Evolutionary conservation across 1,140 invertebrate species (phyloP).

Genomic region (Drosophila bifasciata): DNA sequence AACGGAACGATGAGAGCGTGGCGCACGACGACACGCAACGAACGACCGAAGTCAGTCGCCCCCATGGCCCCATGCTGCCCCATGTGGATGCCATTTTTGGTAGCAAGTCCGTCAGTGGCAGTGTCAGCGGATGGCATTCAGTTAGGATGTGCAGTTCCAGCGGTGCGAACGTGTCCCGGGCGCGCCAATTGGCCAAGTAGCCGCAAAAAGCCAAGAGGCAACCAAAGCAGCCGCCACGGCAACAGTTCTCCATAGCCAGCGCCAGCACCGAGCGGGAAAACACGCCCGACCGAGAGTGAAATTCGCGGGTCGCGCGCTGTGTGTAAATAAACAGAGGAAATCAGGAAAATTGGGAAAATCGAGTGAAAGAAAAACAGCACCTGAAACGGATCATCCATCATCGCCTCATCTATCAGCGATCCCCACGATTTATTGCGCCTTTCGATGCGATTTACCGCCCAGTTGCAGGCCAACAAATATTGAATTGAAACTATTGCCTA

Average conservation of each 20-base stretch:
- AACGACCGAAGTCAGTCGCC: constrained; percentile 18
- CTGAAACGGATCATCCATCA: no score
- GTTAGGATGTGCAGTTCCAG: constrained; percentile 83
- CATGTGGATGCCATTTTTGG: constrained; percentile 59
- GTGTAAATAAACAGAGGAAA: constrained; percentile 62
- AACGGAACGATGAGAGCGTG: not conserved
- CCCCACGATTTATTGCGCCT: constrained; percentile 22
- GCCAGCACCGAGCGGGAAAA: constrained; percentile 9
- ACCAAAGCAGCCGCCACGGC: constrained; percentile 36
- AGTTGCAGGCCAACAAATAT: constrained; percentile 21
- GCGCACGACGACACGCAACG: constrained; percentile 18
- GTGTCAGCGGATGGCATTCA: constrained; percentile 48
- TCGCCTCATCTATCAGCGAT: constrained; percentile 16
- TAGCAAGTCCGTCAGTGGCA: constrained; percentile 56
- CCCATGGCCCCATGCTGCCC: constrained; percentile 7
- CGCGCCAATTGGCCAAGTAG: constrained; percentile 66
- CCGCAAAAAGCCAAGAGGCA: constrained; percentile 41
- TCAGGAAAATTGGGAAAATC: constrained; percentile 8
- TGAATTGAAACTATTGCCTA: constrained; percentile 5
- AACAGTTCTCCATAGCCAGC: constrained; percentile 20
- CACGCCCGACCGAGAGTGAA: constrained; percentile 50
- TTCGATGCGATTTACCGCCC: not conserved
- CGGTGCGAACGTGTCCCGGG: constrained; percentile 80
- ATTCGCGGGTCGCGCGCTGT: constrained; percentile 48
- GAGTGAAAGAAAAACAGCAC: constrained; percentile 22